phyloP scores from a whole-genome alignment of 2,888 invertebrate genomes.

The Drosophila ustulata region DNA sequence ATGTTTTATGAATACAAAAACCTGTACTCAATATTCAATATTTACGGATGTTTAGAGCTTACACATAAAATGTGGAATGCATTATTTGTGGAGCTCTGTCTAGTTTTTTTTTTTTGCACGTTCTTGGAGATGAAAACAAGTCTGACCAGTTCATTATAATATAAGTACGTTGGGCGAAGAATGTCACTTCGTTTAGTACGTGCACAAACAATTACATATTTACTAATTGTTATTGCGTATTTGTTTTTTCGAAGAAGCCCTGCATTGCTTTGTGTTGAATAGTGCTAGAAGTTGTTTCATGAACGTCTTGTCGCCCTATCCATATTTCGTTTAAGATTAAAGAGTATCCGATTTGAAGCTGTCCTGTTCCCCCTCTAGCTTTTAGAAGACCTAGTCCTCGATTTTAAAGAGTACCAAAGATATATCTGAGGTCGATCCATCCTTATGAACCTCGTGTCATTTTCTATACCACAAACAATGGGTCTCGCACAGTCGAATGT shows the following conservation, averaged over 20 bases:
- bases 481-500: not conserved
- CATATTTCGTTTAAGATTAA: too few relatives aligned
- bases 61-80: not conserved
- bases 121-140: not conserved
- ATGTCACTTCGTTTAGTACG: slow-evolving; percentile 2
- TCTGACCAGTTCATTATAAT: not conserved
- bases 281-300: not conserved
- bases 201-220: not conserved
- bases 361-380: too few relatives aligned
- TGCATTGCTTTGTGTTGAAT: not conserved
- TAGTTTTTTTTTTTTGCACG: not conserved
- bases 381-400: too few relatives aligned
- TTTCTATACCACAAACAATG: not conserved
- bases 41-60: too few relatives aligned
- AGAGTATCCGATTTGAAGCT: too few relatives aligned
- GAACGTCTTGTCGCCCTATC: too few relatives aligned
- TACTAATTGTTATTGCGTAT: not conserved
- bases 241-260: not conserved
- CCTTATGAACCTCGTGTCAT: too few relatives aligned
- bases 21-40: too few relatives aligned
- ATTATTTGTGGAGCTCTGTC: not conserved
- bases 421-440: too few relatives aligned
- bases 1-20: too few relatives aligned
- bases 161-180: not conserved
- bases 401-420: too few relatives aligned